A percentile compares a stretch with the other conserved stretches of the same genome.
Conservation (phyloP, 2,113 vertebrate species). For the Gymnorhina tibicen region DNA sequence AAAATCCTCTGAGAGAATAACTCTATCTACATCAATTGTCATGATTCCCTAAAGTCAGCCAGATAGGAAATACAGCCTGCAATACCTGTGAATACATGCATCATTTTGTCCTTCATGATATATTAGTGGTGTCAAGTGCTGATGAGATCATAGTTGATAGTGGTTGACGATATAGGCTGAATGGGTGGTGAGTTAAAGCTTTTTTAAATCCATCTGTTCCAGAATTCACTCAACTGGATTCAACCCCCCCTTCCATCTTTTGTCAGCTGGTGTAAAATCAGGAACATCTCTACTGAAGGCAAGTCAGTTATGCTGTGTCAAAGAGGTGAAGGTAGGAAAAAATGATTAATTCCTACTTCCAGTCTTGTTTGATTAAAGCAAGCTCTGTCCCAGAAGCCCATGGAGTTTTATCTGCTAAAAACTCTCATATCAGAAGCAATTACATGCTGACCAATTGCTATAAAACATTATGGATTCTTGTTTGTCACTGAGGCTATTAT, state of each 20-base stretch:
- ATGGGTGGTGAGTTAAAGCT: neutral
- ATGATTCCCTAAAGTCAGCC: neutral
- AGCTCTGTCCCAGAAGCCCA: neutral
- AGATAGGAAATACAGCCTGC: neutral
- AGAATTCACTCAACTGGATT: neutral
- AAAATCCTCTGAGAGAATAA: neutral
- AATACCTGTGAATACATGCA: neutral
- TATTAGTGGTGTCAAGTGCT: neutral
- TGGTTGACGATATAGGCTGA: neutral
- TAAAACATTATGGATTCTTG: neutral
- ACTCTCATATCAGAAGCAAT: neutral
- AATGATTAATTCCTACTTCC: neutral
- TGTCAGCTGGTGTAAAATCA: neutral
- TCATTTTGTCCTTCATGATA: neutral
- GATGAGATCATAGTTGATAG: neutral
- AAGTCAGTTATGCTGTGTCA: neutral
- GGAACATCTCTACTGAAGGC: neutral
- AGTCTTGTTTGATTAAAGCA: neutral
- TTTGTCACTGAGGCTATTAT: neutral
- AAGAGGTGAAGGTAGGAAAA: neutral
- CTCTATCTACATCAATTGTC: neutral
- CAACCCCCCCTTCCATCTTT: neutral
- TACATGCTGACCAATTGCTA: neutral
- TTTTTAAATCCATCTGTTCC: constrained; percentile 19
- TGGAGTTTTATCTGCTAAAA: neutral